A percentile compares a stretch with the other conserved stretches of the same genome.
Evolutionary conservation across 2,888 invertebrate species (phyloP).

Genomic region (Endotricha flammealis): DNA sequence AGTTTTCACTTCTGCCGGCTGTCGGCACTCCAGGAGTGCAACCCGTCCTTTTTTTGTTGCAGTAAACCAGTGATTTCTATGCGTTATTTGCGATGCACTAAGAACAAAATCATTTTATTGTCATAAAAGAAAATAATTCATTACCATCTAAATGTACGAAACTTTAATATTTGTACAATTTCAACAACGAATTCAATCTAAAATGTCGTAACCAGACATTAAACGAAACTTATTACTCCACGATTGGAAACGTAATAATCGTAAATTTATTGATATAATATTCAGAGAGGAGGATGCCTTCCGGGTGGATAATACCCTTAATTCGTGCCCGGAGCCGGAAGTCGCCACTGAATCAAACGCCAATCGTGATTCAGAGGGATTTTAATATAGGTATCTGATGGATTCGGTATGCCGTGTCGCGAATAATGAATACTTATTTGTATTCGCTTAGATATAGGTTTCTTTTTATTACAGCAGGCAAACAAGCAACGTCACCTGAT

Average conservation of each 20-base stretch:
- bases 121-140: background rate
- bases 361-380: slow-evolving; percentile 43
- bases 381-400: slow-evolving; percentile 40
- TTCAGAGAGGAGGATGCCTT: slow-evolving; percentile 49
- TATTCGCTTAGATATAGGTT: too few species aligned
- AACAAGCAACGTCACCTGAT: too few species aligned
- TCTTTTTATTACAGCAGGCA: too few species aligned
- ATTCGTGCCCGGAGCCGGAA: slow-evolving; percentile 59
- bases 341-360: slow-evolving; percentile 71
- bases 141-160: background rate
- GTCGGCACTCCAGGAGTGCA: too few species aligned
- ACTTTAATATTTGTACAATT: too few species aligned
- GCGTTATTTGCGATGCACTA: too few species aligned
- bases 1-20: too few species aligned
- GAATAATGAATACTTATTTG: too few species aligned
- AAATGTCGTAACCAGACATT: slow-evolving; percentile 7
- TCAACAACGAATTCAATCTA: background rate
- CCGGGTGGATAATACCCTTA: slow-evolving; percentile 52
- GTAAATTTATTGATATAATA: slow-evolving; percentile 54
- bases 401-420: background rate
- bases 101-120: too few species aligned
- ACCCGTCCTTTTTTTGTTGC: too few species aligned
- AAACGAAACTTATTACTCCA: slow-evolving; percentile 4
- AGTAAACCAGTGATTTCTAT: too few species aligned
- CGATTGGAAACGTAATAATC: slow-evolving; percentile 33